Conservation (phyloP, 2,888 invertebrate genomes). For the Yponomeuta plumbellus region DNA sequence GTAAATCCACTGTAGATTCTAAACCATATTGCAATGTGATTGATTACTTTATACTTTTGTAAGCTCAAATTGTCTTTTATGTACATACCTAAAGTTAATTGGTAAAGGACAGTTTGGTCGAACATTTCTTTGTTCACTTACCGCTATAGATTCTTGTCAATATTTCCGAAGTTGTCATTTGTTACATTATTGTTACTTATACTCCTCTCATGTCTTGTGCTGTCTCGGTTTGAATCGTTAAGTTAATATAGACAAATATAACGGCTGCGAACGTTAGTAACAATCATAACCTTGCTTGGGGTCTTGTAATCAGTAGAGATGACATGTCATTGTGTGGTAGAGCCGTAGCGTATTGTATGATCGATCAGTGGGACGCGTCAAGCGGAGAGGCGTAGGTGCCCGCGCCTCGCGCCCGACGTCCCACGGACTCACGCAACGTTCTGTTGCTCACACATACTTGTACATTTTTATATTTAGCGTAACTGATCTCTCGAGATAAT, state of each 20-base stretch:
- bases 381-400: neutral
- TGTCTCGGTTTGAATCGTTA: constrained; percentile 2
- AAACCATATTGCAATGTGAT: constrained; percentile 66
- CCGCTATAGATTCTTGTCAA: constrained; percentile 31
- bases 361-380: neutral
- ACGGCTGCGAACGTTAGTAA: constrained; percentile 35
- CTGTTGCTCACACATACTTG: constrained; percentile 43
- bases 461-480: constrained; percentile 74
- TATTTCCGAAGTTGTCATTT: constrained; percentile 13
- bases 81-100: constrained; percentile 57
- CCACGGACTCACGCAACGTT: neutral
- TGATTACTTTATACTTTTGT: constrained; percentile 75
- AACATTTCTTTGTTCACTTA: constrained; percentile 45
- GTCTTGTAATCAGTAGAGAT: constrained; percentile 63
- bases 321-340: constrained; percentile 51
- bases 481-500: constrained; percentile 75
- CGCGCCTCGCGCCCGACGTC: neutral
- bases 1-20: constrained; percentile 69
- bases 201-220: too few species aligned
- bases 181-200: constrained; percentile 5
- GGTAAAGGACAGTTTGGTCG: constrained; percentile 48
- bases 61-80: constrained; percentile 71
- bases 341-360: constrained; percentile 35
- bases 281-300: constrained; percentile 42
- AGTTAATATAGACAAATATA: constrained; percentile 1